Percentiles rank a stretch among this genome's conserved stretches.
Evolutionary conservation across 2,888 invertebrate species (phyloP).

Genomic region (Ormyrus rosae): DNA sequence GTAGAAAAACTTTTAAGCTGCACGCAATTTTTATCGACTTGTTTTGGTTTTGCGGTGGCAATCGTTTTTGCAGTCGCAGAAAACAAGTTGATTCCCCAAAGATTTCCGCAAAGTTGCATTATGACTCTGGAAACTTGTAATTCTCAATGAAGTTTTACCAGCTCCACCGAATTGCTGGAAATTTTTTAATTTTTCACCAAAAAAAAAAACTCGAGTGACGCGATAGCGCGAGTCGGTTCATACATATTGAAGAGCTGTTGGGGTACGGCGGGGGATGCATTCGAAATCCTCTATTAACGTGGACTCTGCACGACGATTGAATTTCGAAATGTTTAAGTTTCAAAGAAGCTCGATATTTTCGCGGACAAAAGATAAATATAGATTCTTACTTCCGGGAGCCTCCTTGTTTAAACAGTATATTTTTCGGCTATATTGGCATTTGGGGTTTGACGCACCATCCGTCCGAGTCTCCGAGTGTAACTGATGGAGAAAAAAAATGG

Average conservation of each 20-base stretch:
- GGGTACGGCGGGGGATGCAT: not conserved
- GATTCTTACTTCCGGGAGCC: too few species aligned
- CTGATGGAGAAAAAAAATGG: too few species aligned
- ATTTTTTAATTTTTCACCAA: not conserved
- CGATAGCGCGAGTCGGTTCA: not conserved
- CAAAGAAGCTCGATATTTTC: not conserved
- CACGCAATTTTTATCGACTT: not conserved
- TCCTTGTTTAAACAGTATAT: too few species aligned
- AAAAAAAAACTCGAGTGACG: not conserved
- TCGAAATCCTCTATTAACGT: not conserved
- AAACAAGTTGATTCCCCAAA: not conserved
- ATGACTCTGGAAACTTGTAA: not conserved
- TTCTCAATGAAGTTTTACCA: conserved; percentile 9
- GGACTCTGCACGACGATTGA: not conserved
- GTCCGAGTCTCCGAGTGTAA: too few species aligned
- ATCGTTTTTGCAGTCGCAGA: not conserved
- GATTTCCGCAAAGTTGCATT: not conserved
- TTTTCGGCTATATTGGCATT: too few species aligned
- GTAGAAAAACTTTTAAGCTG: too few species aligned
- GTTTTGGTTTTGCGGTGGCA: not conserved
- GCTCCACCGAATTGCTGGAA: not conserved
- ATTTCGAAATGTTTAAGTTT: conserved; percentile 7
- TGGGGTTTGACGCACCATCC: too few species aligned
- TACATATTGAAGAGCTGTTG: conserved; percentile 16
- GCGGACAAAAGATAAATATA: too few species aligned